Percentiles rank a stretch among this genome's conserved stretches.
Evolutionary conservation across 2,888 invertebrate genomes (phyloP).

Genomic region (Psylliodes chrysocephalus): DNA sequence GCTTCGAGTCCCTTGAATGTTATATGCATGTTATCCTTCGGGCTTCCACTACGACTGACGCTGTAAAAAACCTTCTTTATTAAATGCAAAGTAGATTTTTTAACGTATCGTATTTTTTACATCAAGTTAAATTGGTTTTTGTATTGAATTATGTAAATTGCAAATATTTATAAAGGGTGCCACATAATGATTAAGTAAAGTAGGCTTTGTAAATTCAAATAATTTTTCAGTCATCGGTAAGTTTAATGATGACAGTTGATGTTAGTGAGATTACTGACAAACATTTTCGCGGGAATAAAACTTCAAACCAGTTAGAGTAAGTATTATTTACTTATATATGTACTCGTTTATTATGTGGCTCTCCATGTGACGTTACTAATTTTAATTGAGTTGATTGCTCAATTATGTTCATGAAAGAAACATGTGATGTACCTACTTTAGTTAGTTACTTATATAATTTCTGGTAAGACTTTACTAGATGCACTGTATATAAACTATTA

Average conservation of each 20-base stretch:
- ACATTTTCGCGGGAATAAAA: not conserved
- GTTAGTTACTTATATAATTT: constrained; percentile 36
- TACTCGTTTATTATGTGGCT: constrained; percentile 2
- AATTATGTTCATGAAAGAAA: constrained; percentile 34
- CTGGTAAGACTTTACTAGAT: constrained; percentile 34
- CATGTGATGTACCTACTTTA: constrained; percentile 38
- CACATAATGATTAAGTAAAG: not conserved
- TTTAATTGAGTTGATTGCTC: constrained; percentile 42
- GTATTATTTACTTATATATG: not conserved
- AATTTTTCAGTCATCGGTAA: not conserved
- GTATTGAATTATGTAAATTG: constrained; percentile 9
- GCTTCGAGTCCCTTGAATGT: constrained; percentile 46
- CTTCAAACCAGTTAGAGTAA: not conserved
- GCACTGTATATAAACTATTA: constrained; percentile 43
- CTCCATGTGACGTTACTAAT: constrained; percentile 12
- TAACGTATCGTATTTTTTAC: constrained; percentile 34
- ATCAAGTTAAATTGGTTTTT: not conserved
- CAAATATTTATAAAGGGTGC: constrained; percentile 2
- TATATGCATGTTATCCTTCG: constrained; percentile 50
- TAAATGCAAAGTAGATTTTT: constrained; percentile 41
- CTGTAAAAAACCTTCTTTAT: constrained; percentile 38
- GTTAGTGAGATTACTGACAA: no score
- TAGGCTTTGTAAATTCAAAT: not conserved
- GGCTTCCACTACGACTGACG: constrained; percentile 53
- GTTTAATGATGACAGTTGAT: not conserved